Evolutionary conservation across 2,113 vertebrate genomes (phyloP).

Genomic region (Rafetus swinhoei): DNA sequence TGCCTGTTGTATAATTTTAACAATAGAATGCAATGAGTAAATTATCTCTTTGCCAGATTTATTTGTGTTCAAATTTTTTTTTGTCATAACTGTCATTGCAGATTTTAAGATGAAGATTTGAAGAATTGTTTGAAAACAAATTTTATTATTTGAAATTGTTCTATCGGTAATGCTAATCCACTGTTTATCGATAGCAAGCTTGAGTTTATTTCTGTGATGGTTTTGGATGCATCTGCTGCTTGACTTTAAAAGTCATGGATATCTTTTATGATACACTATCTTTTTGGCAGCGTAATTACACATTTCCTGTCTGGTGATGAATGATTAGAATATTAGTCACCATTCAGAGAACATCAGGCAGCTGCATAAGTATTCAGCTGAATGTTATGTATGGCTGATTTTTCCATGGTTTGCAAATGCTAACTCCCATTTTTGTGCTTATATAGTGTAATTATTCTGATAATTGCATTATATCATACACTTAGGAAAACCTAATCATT

Average conservation of each 20-base stretch:
- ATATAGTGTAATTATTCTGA: slow-evolving; percentile 47
- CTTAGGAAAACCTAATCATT: slow-evolving; percentile 5
- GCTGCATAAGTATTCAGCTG: slow-evolving; percentile 66
- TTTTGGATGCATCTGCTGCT: slow-evolving; percentile 47
- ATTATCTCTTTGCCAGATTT: slow-evolving; percentile 62
- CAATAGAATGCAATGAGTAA: slow-evolving; percentile 54
- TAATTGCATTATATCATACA: slow-evolving; percentile 49
- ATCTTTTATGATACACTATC: slow-evolving; percentile 43
- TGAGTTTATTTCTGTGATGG: slow-evolving; percentile 2
- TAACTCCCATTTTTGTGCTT: slow-evolving; percentile 32
- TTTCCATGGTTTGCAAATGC: slow-evolving; percentile 14
- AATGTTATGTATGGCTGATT: slow-evolving; percentile 45
- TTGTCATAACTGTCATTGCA: slow-evolving; percentile 59
- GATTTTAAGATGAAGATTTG: slow-evolving; percentile 41
- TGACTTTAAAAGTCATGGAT: slow-evolving; percentile 44
- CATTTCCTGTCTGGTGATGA: slow-evolving; percentile 35
- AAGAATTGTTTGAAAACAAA: background rate
- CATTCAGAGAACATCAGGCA: slow-evolving; percentile 68
- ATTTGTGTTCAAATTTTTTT: slow-evolving; percentile 54
- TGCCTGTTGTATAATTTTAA: slow-evolving; percentile 36
- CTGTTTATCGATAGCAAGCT: background rate
- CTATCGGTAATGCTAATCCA: background rate
- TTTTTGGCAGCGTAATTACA: slow-evolving; percentile 33
- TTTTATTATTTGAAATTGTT: background rate
- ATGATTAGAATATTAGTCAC: slow-evolving; percentile 73